These are phyloP conservation scores for Chelidonichthys spinosus DNA, from an alignment of 2,797 vertebrate genomes.

Conservation along the genomic window DNA sequence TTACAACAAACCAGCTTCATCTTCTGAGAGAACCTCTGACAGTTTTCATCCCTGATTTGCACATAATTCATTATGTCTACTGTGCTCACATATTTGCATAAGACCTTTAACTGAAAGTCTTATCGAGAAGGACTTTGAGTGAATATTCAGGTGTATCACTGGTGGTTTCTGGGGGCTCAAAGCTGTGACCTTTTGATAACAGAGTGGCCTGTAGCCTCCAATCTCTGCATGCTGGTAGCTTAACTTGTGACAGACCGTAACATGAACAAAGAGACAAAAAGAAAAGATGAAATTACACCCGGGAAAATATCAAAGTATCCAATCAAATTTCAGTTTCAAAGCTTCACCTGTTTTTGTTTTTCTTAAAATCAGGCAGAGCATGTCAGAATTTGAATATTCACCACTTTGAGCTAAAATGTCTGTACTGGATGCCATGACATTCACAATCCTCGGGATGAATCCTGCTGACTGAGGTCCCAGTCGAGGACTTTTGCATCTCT, in stretches of 20 bases:
- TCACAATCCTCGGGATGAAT: no score
- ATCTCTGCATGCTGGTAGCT: neutral
- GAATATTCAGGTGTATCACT: neutral
- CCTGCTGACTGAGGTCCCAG: no score
- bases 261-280: neutral
- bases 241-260: neutral
- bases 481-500: no score
- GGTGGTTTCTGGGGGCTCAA: conserved; percentile 10
- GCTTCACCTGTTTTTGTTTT: neutral
- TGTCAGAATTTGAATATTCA: no score
- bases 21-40: neutral
- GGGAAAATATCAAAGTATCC: neutral
- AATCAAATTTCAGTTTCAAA: neutral
- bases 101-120: neutral
- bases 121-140: neutral
- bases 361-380: neutral
- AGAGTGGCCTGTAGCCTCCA: neutral
- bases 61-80: neutral
- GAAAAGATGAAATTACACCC: neutral
- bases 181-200: conserved; percentile 31
- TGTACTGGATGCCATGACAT: no score
- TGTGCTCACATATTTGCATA: conserved; percentile 9
- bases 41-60: conserved; percentile 3
- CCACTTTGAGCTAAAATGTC: neutral
- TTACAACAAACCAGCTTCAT: neutral